Evolutionary conservation across 2,888 invertebrate species (phyloP).

Genomic region (Aethes cnicana): DNA sequence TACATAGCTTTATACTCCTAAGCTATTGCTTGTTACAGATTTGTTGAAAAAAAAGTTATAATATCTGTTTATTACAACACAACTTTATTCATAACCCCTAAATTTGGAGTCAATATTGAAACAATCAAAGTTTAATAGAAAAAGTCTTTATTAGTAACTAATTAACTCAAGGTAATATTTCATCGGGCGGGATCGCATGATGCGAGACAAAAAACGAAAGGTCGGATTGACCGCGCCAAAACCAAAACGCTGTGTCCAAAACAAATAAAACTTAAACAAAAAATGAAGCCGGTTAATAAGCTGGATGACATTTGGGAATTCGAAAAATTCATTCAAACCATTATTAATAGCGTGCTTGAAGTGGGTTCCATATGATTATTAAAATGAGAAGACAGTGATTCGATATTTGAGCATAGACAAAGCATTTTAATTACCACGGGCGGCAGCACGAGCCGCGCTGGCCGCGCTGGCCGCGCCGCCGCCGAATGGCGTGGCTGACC

Average conservation of each 20-base stretch:
- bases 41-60: too few relatives aligned
- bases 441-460: slow-evolving; percentile 1
- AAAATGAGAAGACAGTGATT: slow-evolving; percentile 63
- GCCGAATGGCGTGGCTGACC: slow-evolving; percentile 36
- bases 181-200: slow-evolving; percentile 72
- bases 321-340: slow-evolving; percentile 76
- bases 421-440: slow-evolving; percentile 31
- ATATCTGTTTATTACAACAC: too few relatives aligned
- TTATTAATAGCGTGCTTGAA: slow-evolving; percentile 76
- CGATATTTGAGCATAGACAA: slow-evolving; percentile 23
- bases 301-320: slow-evolving; percentile 82
- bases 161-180: slow-evolving; percentile 81
- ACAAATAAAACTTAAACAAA: slow-evolving; percentile 78
- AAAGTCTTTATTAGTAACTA: slow-evolving; percentile 69
- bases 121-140: slow-evolving; percentile 56
- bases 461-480: background rate
- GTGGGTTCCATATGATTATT: slow-evolving; percentile 66
- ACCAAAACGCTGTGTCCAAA: slow-evolving; percentile 75
- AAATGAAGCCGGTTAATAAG: slow-evolving; percentile 80
- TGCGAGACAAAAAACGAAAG: slow-evolving; percentile 77
- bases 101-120: slow-evolving; percentile 26
- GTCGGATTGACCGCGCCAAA: slow-evolving; percentile 79
- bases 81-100: background rate
- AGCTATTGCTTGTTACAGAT: too few relatives aligned
- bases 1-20: too few relatives aligned